phyloP scores from a whole-genome alignment of 92 coral and sea anemone genomes.

The Pocillopora meandrina region DNA sequence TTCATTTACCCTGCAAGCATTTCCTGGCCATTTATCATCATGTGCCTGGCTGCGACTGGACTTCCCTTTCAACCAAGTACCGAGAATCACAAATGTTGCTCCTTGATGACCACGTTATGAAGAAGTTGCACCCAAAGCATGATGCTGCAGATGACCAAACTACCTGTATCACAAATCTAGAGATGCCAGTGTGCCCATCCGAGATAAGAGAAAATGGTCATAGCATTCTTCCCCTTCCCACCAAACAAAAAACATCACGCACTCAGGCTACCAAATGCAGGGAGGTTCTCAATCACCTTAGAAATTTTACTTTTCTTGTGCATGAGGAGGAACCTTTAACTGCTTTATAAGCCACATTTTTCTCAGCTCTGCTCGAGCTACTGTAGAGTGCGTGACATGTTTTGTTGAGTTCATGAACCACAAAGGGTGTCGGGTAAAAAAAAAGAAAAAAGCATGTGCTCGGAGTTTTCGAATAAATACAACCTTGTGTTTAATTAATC shows the following conservation, averaged over 20 bases:
- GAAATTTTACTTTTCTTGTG: conserved; percentile 23
- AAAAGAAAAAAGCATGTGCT: too few relatives aligned
- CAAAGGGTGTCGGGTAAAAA: too few relatives aligned
- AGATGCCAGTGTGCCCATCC: neutral
- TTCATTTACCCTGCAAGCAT: conserved; percentile 57
- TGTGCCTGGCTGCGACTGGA: conserved; percentile 54
- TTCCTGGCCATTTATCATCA: conserved; percentile 50
- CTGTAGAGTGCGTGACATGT: too few relatives aligned
- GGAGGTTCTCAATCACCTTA: conserved; percentile 34
- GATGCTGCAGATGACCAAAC: conserved; percentile 4
- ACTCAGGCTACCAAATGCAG: conserved; percentile 44
- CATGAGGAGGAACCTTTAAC: conserved; percentile 22
- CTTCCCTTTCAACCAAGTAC: conserved; percentile 23
- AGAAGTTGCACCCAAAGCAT: conserved; percentile 5
- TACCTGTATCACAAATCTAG: neutral
- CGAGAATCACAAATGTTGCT: conserved; percentile 42
- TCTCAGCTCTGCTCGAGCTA: neutral
- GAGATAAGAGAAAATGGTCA: neutral
- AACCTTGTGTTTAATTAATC: too few relatives aligned
- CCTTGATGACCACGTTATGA: conserved; percentile 44
- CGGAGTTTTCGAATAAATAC: too few relatives aligned
- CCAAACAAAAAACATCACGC: conserved; percentile 10
- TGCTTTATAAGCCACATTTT: conserved; percentile 6
- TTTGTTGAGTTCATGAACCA: too few relatives aligned
- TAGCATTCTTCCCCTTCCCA: conserved; percentile 32